Evolutionary conservation across 2,888 invertebrate species (phyloP), one percentile per base, ranked within the genome.

Genomic region (Gordius sp.): DNA sequence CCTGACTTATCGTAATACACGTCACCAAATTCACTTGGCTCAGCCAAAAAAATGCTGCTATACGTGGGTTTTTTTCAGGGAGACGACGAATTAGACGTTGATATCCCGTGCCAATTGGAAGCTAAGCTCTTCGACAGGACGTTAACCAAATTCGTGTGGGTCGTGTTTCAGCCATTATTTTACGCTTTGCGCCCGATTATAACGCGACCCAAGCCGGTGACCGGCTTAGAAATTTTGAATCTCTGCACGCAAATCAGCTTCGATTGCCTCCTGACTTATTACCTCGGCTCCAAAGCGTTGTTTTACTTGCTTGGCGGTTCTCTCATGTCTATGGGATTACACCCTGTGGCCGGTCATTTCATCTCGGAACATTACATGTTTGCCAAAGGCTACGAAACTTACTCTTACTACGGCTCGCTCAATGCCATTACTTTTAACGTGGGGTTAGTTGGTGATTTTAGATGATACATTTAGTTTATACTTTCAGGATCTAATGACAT

Each of bases 281-380:
- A 76, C 60, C 33, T 71, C 77, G 84, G 85, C 61, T 77, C 78
- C 65, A 81, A 81, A 66, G 77, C 84, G 0, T 65, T 93, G 41
- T 75, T 77, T 0, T 97, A 93, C 67, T 71, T 93, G 57, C 68
- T 85, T 2, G 70, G 76, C 27, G 91, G 91, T 1, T 81, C 82
- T 0, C 67, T 89, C 18, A 73, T 93, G 73, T 84, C 91, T 0
- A 89, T 89, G 82, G 91, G 93, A 0, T 70, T 89, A 0, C 93
- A 93, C 73, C 93, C 93, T 0, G 84, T 93, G 1, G 91, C 97
- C 41, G 97, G 93, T 0, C 97, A 97, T 69, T 99, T 97, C 68
- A 80, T 97, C 63, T 87, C 91, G 0, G 97, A 97, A 65, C 97
- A 97, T 72, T 97, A 97, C 69, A 89, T 93, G 84, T 97, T 91